phyloP scores from a whole-genome alignment of 2,888 invertebrate species.

The Melinaea menophilus region DNA sequence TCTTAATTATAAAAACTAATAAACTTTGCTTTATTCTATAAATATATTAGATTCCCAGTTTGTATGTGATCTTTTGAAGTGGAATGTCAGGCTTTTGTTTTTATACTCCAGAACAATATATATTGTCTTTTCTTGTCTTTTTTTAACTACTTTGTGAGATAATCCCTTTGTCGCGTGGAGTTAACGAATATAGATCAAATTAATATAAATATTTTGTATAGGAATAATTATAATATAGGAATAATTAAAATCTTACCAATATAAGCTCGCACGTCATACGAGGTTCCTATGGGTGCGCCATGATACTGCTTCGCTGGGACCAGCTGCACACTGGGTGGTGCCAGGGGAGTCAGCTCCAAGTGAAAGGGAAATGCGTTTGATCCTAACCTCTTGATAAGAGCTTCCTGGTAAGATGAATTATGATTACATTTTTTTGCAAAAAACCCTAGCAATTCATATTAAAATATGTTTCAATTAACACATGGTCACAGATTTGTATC shows the following conservation, averaged over 20 bases:
- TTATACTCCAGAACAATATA: no score
- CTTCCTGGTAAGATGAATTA: slow-evolving; percentile 78
- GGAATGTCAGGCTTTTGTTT: no score
- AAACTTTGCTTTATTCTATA: background rate
- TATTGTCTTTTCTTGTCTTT: no score
- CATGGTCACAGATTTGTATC: no score
- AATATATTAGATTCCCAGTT: slow-evolving; percentile 3
- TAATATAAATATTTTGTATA: no score
- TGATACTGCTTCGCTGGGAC: slow-evolving; percentile 94
- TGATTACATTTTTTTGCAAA: background rate
- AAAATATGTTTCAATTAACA: no score
- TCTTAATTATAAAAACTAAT: background rate
- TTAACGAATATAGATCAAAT: no score
- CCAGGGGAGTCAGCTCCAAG: slow-evolving; percentile 87
- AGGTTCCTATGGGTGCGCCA: slow-evolving; percentile 94
- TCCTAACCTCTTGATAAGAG: slow-evolving; percentile 86
- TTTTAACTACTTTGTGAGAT: no score
- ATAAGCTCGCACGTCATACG: slow-evolving; percentile 92
- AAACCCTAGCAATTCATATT: no score
- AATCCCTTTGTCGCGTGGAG: no score
- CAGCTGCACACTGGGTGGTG: slow-evolving; percentile 94
- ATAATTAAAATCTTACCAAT: slow-evolving; percentile 80
- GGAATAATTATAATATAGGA: no score
- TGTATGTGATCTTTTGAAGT: background rate
- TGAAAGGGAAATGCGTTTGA: slow-evolving; percentile 89